Evolutionary conservation across 2,888 invertebrate genomes (phyloP).

Genomic region (Epinotia nisella): DNA sequence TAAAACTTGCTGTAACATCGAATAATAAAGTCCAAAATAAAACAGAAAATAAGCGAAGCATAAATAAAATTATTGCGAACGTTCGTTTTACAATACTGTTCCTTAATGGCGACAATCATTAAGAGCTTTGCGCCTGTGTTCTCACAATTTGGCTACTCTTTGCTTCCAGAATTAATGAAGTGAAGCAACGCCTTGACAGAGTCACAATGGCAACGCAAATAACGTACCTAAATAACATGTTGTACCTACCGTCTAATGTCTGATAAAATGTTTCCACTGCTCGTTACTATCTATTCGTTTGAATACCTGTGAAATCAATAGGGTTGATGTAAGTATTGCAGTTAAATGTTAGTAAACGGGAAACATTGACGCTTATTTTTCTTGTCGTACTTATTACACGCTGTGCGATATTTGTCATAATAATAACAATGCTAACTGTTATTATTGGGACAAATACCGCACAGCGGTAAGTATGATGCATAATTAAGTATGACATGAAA

Average conservation of each 20-base stretch:
- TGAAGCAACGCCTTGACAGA: constrained; percentile 53
- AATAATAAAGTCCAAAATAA: not conserved
- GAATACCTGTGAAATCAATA: not conserved
- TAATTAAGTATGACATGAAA: not conserved
- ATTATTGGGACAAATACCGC: not conserved
- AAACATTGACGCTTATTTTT: too few relatives aligned
- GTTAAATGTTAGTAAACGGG: not conserved
- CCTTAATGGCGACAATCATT: constrained; percentile 46
- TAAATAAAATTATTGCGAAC: constrained; percentile 16
- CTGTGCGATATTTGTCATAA: too few relatives aligned
- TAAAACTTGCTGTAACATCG: not conserved
- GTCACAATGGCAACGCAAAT: constrained; percentile 62
- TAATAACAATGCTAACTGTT: too few relatives aligned
- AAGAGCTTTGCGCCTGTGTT: constrained; percentile 49
- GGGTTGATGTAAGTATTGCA: not conserved
- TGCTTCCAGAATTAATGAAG: constrained; percentile 60
- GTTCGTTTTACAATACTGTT: constrained; percentile 24
- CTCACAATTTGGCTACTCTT: constrained; percentile 49
- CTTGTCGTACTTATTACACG: too few relatives aligned
- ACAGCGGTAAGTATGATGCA: too few relatives aligned
- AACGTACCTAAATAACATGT: constrained; percentile 48
- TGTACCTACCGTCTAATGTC: constrained; percentile 55
- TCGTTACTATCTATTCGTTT: not conserved
- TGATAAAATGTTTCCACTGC: constrained; percentile 10
- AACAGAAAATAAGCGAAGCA: not conserved